Conservation (phyloP, 2,888 invertebrate species). For the Zygogramma bicolorata region DNA sequence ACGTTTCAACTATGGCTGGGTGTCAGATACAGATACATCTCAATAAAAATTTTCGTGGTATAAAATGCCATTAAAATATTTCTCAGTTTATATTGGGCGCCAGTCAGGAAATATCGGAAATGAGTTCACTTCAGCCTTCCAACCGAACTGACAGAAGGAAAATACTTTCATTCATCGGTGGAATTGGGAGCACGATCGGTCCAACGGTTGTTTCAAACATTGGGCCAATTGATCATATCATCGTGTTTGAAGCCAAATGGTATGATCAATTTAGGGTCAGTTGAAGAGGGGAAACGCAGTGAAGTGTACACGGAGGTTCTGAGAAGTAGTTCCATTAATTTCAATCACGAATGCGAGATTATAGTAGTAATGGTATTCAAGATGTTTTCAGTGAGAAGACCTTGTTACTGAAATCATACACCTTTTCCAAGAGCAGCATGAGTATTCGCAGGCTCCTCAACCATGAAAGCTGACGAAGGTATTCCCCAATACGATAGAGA, state of each 20-base stretch:
- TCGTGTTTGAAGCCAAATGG: conserved; percentile 46
- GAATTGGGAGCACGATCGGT: conserved; percentile 27
- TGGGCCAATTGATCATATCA: conserved; percentile 51
- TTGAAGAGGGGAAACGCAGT: conserved; percentile 33
- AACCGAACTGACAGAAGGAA: not conserved
- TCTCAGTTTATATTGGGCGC: not conserved
- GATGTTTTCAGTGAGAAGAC: too few species aligned
- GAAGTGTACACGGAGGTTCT: not conserved
- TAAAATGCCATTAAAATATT: not conserved
- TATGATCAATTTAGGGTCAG: conserved; percentile 48
- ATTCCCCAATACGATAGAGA: too few species aligned
- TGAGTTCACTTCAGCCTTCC: not conserved
- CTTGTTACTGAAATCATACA: too few species aligned
- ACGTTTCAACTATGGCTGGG: too few species aligned
- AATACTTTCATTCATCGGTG: conserved; percentile 18
- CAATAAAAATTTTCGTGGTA: too few species aligned
- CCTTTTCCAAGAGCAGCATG: too few species aligned
- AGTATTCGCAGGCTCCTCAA: too few species aligned
- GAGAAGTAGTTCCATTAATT: not conserved
- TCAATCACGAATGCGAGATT: too few species aligned
- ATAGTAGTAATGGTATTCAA: too few species aligned
- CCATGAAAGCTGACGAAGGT: too few species aligned
- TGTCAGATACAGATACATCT: too few species aligned
- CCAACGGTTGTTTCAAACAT: conserved; percentile 45
- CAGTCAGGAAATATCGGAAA: not conserved